These are phyloP conservation scores for Pica pica DNA, from an alignment of 2,113 vertebrate genomes.

Conservation along the genomic window DNA sequence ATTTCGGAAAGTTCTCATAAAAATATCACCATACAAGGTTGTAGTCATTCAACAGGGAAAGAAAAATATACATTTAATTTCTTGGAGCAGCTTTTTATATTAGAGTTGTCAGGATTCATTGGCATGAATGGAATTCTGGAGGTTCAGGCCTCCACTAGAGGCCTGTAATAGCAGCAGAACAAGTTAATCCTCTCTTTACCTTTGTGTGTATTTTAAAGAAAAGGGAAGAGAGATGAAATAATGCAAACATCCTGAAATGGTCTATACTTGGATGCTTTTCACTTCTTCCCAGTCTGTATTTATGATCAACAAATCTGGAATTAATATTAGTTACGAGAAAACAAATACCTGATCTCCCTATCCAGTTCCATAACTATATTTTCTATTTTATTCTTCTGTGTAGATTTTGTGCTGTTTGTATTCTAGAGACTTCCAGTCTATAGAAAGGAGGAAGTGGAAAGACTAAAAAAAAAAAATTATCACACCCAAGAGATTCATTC, in stretches of 20 bases:
- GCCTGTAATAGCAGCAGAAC: not conserved
- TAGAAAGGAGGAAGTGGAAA: not conserved
- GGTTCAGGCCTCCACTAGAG: not conserved
- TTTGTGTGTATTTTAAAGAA: not conserved
- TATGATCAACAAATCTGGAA: not conserved
- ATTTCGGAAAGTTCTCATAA: not conserved
- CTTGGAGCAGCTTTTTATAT: slow-evolving; percentile 13
- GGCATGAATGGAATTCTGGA: not conserved
- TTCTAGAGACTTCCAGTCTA: not conserved
- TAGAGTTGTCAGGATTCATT: not conserved
- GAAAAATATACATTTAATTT: not conserved
- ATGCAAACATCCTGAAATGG: not conserved
- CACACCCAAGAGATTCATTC: not conserved
- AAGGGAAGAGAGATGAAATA: not conserved
- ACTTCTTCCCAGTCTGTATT: not conserved
- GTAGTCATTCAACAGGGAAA: not conserved
- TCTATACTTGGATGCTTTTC: not conserved
- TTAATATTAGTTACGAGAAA: not conserved
- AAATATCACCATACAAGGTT: not conserved
- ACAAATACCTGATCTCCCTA: not conserved
- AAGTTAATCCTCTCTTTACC: not conserved
- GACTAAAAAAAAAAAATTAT: not conserved
- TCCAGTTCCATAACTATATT: not conserved
- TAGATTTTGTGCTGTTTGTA: not conserved
- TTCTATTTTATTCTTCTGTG: not conserved